Conservation (phyloP, 2,888 invertebrate genomes). For the Nephrotoma guestfalica region DNA sequence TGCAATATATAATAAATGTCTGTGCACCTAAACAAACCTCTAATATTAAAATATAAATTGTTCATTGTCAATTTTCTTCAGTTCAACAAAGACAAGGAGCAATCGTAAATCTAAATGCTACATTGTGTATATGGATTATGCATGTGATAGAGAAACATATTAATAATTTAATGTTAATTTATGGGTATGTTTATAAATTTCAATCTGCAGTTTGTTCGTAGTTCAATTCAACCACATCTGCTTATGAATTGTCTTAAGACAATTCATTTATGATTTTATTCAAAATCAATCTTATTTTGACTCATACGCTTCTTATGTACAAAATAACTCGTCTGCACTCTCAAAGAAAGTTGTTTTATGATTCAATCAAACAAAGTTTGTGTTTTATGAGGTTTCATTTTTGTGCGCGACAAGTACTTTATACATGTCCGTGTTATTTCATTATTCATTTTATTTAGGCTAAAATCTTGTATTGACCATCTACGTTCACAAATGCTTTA, state of each 20-base stretch:
- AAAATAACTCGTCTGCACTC: background rate
- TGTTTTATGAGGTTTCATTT: background rate
- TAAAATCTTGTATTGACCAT: background rate
- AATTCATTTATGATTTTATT: background rate
- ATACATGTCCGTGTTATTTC: background rate
- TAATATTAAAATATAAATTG: background rate
- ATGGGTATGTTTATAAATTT: background rate
- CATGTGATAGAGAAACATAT: background rate
- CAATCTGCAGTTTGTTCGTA: background rate
- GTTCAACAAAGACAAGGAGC: background rate
- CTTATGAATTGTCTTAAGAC: background rate
- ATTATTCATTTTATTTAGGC: background rate
- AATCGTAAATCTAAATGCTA: background rate
- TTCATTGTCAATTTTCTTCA: background rate
- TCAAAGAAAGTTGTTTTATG: background rate
- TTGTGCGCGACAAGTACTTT: background rate
- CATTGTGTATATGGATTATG: background rate
- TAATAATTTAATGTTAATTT: background rate
- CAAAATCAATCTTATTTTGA: background rate
- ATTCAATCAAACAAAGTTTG: background rate
- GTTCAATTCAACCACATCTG: background rate
- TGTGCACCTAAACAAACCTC: background rate
- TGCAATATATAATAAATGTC: background rate
- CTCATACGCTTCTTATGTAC: background rate
- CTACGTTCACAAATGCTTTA: background rate